These are phyloP conservation scores for Hesperophylax magnus DNA, from an alignment of 1,140 invertebrate species.

Conservation along the genomic window DNA sequence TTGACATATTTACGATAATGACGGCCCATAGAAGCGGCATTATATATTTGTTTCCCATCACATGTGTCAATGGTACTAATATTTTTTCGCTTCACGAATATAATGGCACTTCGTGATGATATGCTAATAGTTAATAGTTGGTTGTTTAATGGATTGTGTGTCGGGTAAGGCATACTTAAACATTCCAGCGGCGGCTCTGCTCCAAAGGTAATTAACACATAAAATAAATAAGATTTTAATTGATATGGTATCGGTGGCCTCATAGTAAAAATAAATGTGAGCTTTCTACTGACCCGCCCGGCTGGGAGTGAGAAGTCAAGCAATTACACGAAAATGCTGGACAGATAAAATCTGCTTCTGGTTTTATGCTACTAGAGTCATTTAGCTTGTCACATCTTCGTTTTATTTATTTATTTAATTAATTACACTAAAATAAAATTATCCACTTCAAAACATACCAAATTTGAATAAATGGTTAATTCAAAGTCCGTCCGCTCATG, in stretches of 20 bases:
- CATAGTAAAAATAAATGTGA: slow-evolving; percentile 18
- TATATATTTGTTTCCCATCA: slow-evolving; percentile 16
- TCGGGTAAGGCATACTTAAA: neutral
- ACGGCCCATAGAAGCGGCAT: slow-evolving; percentile 1
- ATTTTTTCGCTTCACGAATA: slow-evolving; percentile 11
- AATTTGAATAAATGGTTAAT: too few relatives aligned
- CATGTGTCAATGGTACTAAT: slow-evolving; percentile 4
- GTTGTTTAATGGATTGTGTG: slow-evolving; percentile 21
- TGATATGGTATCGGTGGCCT: slow-evolving; percentile 27
- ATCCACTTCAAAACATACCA: neutral
- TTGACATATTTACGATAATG: slow-evolving; percentile 40
- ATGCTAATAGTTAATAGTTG: slow-evolving; percentile 14
- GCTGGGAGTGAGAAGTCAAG: neutral
- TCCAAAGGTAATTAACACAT: slow-evolving; percentile 39
- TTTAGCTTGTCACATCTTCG: slow-evolving; percentile 7
- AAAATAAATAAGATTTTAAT: slow-evolving; percentile 41
- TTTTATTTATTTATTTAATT: slow-evolving; percentile 29
- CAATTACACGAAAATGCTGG: slow-evolving; percentile 13
- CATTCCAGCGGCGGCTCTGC: slow-evolving; percentile 1
- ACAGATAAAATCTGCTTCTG: slow-evolving; percentile 32
- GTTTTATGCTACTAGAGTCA: neutral
- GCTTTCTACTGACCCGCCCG: slow-evolving; percentile 10
- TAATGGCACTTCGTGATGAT: slow-evolving; percentile 21
- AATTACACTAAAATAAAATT: neutral
- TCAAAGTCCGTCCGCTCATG: too few relatives aligned